These are phyloP conservation scores for Phocoena sinus DNA, from an alignment of 2,113 vertebrate species.

Conservation along the genomic window DNA sequence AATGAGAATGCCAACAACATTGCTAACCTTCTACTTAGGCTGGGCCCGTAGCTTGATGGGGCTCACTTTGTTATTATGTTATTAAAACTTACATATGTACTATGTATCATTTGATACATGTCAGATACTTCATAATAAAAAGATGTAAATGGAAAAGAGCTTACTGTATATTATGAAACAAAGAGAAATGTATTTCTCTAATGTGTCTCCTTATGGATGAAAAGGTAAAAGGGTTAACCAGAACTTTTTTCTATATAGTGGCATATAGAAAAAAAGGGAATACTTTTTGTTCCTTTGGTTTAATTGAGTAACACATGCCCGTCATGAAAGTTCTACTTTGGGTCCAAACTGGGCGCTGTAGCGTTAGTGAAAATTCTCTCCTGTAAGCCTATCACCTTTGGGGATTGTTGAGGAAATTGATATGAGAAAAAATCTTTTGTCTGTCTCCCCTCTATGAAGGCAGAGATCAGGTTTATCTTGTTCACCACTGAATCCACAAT, in stretches of 20 bases:
- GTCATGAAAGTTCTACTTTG: not conserved
- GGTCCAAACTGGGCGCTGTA: not conserved
- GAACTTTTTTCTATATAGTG: not conserved
- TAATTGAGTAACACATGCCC: not conserved
- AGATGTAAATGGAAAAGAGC: not conserved
- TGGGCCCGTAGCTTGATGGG: not conserved
- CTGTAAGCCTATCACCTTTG: not conserved
- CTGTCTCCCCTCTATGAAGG: not conserved
- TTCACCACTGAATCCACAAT: not conserved
- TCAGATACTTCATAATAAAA: not conserved
- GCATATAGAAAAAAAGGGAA: not conserved
- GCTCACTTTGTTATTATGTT: not conserved
- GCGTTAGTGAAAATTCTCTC: not conserved
- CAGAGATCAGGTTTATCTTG: not conserved
- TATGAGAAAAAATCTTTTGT: not conserved
- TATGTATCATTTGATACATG: not conserved
- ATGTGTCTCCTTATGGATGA: not conserved
- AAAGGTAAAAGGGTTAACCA: not conserved
- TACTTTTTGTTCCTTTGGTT: not conserved
- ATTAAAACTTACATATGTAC: not conserved
- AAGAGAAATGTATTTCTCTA: not conserved
- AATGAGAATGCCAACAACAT: not conserved
- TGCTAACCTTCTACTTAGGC: not conserved
- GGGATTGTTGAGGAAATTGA: not conserved
- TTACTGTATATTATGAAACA: not conserved